Evolutionary conservation across 1,140 invertebrate genomes (phyloP).

Genomic region (Drosophila littoralis): DNA sequence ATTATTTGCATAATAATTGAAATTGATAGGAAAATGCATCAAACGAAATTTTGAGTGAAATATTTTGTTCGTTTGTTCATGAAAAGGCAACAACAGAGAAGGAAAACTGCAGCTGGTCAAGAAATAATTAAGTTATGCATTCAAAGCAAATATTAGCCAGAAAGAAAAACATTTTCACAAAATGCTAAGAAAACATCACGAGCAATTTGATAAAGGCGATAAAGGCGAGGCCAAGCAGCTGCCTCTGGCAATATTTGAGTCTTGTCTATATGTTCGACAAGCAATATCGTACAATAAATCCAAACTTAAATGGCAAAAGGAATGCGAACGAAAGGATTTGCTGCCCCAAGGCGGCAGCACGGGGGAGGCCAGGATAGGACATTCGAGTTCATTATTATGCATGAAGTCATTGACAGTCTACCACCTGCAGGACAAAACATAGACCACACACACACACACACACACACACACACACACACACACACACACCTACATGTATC

Average conservation of each 20-base stretch:
- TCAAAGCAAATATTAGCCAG: conserved; percentile 62
- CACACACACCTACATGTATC: not conserved
- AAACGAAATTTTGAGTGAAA: conserved; percentile 26
- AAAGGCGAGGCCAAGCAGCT: conserved; percentile 45
- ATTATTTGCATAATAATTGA: conserved; percentile 62
- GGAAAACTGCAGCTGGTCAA: conserved; percentile 34
- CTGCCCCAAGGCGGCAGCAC: conserved; percentile 30
- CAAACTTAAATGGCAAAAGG: conserved; percentile 66
- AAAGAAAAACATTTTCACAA: conserved; percentile 46
- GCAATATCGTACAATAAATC: conserved; percentile 72
- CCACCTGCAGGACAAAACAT: conserved; percentile 76
- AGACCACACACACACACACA: conserved; percentile 22
- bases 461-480: conserved; percentile 18
- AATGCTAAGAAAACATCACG: conserved; percentile 68
- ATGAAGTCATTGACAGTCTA: conserved; percentile 78
- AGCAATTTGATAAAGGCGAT: conserved; percentile 49
- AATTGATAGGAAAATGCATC: conserved; percentile 54
- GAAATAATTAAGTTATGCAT: conserved; percentile 64
- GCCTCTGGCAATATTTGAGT: conserved; percentile 65
- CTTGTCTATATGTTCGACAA: conserved; percentile 52
- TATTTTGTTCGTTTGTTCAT: conserved; percentile 34
- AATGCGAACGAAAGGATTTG: conserved; percentile 61
- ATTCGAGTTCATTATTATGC: conserved; percentile 72
- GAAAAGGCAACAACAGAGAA: conserved; percentile 7
- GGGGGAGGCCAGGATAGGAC: conserved; percentile 2